Percentiles rank a stretch among this genome's conserved stretches.
These are phyloP conservation scores for Sitta carolinensis DNA, from an alignment of 2,797 vertebrate species.

Conservation along the genomic window DNA sequence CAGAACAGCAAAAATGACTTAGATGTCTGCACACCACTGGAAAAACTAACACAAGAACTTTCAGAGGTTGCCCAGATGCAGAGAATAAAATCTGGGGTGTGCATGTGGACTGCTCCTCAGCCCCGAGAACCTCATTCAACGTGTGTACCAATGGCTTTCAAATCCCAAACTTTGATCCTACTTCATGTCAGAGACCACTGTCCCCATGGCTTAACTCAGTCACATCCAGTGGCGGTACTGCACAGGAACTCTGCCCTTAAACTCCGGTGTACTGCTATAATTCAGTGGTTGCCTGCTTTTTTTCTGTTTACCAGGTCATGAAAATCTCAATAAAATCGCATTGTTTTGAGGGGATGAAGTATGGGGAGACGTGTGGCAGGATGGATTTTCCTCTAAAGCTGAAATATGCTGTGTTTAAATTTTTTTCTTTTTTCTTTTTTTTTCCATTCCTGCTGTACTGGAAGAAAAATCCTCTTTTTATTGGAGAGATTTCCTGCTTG, in stretches of 20 bases:
- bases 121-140: not conserved
- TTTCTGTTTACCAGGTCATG: not conserved
- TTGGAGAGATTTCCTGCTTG: conserved; percentile 66
- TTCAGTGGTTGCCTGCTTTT: not conserved
- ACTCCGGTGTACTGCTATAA: not conserved
- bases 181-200: not conserved
- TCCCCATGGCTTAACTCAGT: not conserved
- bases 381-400: not conserved
- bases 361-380: not conserved
- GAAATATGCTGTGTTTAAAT: not conserved
- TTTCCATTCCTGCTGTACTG: not conserved
- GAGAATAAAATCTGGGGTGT: not conserved
- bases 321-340: not conserved
- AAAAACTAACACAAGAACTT: not conserved
- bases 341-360: not conserved
- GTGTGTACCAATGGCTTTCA: not conserved
- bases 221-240: not conserved
- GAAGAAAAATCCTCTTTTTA: conserved; percentile 56
- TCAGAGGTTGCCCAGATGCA: not conserved
- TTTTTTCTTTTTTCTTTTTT: not conserved
- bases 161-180: not conserved
- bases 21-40: not conserved
- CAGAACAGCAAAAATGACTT: not conserved
- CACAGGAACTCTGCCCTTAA: not conserved
- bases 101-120: not conserved